Percentiles rank a stretch among this genome's conserved stretches.
These are phyloP conservation scores for Fulmarus glacialis DNA, from an alignment of 2,113 vertebrate species.

Conservation along the genomic window DNA sequence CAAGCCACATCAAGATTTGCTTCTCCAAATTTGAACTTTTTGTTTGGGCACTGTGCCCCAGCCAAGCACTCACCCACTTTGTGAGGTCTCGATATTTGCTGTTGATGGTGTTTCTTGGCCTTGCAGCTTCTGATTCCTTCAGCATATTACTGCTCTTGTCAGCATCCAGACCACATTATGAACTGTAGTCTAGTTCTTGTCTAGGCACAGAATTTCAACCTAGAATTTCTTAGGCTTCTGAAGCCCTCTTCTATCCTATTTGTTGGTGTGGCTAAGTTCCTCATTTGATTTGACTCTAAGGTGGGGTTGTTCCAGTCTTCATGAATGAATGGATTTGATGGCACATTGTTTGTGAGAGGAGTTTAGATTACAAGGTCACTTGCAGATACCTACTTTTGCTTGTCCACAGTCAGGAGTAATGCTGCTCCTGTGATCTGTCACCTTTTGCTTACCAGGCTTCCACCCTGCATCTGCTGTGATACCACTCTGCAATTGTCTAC, in stretches of 20 bases:
- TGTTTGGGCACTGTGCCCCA: neutral
- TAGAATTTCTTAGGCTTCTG: neutral
- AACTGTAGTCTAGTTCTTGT: neutral
- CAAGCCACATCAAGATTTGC: neutral
- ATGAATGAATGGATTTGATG: neutral
- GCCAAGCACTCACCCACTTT: accelerated
- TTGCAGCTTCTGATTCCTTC: neutral
- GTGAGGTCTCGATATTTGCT: neutral
- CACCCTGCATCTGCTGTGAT: neutral
- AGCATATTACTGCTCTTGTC: neutral
- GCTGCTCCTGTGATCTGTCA: neutral
- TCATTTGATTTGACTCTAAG: neutral
- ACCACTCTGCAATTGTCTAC: neutral
- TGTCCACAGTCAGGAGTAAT: neutral
- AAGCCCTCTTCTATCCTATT: neutral
- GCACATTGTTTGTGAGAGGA: neutral
- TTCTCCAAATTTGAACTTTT: neutral
- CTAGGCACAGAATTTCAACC: neutral
- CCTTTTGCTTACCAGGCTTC: neutral
- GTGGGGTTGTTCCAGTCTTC: neutral
- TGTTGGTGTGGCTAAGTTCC: neutral
- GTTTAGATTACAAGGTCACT: neutral
- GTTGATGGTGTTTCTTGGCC: neutral
- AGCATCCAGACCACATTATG: accelerated
- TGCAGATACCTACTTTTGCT: neutral